Base-by-base conservation (phyloP, 1,140 invertebrate genomes). In the Drosophila pectinifera region DNA sequence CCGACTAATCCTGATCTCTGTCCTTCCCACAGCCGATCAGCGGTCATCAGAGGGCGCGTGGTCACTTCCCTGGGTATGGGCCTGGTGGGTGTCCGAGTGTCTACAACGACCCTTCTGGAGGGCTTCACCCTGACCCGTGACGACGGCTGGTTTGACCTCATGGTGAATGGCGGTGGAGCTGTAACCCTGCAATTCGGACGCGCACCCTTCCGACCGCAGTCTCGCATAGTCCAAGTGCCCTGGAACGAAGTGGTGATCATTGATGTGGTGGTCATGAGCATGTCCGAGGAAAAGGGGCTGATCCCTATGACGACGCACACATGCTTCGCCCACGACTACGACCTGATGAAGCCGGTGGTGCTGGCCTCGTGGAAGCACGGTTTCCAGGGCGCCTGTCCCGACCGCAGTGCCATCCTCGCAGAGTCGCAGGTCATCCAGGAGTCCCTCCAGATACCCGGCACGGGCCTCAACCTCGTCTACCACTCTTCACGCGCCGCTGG, bases 241-340 rank as follows among this genome's bases (percentile, higher is more conserved):
- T 99, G 98, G 97, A 99, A 99, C 93, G 97, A 98, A 94, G 96
- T 97, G 56, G 96, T 98, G 11, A 97, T 98, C 48, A 97, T 98
- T 69, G 96, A 98, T 78, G 95, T 96, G 36, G 95, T 98, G 28
- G 92, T 96, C 0, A 98, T 98, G 97, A 96, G 96, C 73, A 95
- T 95, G 13, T 95, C 95, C 1, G 96, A 97, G 54, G 96, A 97
- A 48, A 96, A 96, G 83, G 92, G 94, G 13, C 63, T 93, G 14
- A 89, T 92, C 2, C 91, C 92, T 5, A 93, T 94, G 8, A 93
- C 95, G 3, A 95, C 95, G 3, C 96, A 96, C 80, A 95, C 96
- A 0, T 99, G 98, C 88, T 94, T 95, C 7, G 95, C 96, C 0
- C 98, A 99, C 91, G 96, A 99, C 92, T 98, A 98, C 92, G 98